These are phyloP conservation scores for Plutella xylostella DNA, from an alignment of 2,888 invertebrate genomes.

Conservation along the genomic window DNA sequence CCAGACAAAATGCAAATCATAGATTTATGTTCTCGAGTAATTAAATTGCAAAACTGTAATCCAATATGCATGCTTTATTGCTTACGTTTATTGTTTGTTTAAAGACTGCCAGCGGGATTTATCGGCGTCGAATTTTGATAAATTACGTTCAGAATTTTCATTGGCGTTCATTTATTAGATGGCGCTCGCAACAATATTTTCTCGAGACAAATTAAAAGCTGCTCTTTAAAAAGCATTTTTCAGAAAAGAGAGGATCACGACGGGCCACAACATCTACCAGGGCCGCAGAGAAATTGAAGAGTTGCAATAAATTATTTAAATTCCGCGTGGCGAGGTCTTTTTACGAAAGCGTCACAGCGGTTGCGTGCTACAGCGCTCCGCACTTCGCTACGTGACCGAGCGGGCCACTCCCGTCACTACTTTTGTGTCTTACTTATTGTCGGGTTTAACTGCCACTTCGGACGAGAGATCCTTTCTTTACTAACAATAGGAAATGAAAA, in stretches of 20 bases:
- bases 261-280: neutral
- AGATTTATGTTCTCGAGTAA: too few relatives aligned
- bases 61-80: too few relatives aligned
- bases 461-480: neutral
- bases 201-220: neutral
- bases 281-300: conserved; percentile 36
- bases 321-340: conserved; percentile 49
- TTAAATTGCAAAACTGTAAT: too few relatives aligned
- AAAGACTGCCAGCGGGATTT: neutral
- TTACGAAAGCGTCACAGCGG: conserved; percentile 52
- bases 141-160: neutral
- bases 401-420: conserved; percentile 21
- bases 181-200: neutral
- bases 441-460: neutral
- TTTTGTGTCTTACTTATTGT: neutral
- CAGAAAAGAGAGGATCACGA: neutral
- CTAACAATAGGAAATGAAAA: too few relatives aligned
- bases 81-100: too few relatives aligned
- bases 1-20: too few relatives aligned
- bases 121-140: neutral
- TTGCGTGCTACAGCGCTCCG: conserved; percentile 62
- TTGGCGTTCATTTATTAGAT: neutral
- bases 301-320: conserved; percentile 61
- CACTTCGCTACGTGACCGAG: conserved; percentile 64
- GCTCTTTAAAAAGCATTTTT: neutral